Evolutionary conservation across 2,888 invertebrate genomes (phyloP).

Genomic region (Ectemnius continuus): DNA sequence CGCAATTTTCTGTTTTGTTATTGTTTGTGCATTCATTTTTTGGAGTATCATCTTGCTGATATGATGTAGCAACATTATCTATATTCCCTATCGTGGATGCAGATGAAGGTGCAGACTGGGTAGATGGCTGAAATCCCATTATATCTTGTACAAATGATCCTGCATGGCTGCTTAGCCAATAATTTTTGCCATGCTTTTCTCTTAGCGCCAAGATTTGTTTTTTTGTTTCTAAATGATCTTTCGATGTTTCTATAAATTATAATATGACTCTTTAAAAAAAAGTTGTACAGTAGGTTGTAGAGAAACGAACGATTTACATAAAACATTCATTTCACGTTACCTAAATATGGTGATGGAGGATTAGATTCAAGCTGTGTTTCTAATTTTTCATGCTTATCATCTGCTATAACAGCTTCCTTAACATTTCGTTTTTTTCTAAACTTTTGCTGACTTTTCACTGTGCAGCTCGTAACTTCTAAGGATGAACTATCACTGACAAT

Average conservation of each 20-base stretch:
- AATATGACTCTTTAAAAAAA: neutral
- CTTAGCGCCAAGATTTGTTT: slow-evolving; percentile 81
- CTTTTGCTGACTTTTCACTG: slow-evolving; percentile 49
- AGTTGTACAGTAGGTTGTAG: neutral
- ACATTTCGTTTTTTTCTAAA: slow-evolving; percentile 71
- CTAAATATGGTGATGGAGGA: slow-evolving; percentile 60
- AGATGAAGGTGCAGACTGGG: slow-evolving; percentile 54
- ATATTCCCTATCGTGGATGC: slow-evolving; percentile 52
- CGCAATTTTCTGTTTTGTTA: slow-evolving; percentile 1
- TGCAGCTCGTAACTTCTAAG: slow-evolving; percentile 43
- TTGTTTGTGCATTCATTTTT: slow-evolving; percentile 8
- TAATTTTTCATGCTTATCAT: slow-evolving; percentile 77
- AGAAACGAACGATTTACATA: too few species aligned
- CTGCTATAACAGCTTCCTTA: slow-evolving; percentile 77
- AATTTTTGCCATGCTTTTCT: slow-evolving; percentile 80
- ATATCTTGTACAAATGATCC: slow-evolving; percentile 80
- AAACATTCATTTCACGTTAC: slow-evolving; percentile 34
- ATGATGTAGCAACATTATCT: slow-evolving; percentile 8
- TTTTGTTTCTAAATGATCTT: slow-evolving; percentile 81
- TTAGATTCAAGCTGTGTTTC: slow-evolving; percentile 61
- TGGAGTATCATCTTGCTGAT: slow-evolving; percentile 8
- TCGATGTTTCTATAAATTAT: slow-evolving; percentile 65
- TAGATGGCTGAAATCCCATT: slow-evolving; percentile 78
- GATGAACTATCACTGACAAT: slow-evolving; percentile 22
- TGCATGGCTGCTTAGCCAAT: slow-evolving; percentile 81